Evolutionary conservation across 2,888 invertebrate species (phyloP), one percentile per base, ranked within the genome.

Genomic region (Mamestra brassicae): DNA sequence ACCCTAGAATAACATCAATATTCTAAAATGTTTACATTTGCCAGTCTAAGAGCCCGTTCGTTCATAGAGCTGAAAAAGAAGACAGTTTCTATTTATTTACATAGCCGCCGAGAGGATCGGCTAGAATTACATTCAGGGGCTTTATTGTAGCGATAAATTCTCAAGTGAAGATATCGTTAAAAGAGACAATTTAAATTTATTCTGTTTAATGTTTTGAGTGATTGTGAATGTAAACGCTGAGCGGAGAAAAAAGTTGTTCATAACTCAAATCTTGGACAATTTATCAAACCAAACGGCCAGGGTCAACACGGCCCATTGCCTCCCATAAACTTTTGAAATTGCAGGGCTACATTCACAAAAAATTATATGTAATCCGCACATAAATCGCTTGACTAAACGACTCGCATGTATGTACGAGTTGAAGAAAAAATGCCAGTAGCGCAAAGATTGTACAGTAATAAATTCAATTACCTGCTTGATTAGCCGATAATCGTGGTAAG

Each of bases 401-500:
- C 71, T 65, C 61, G 50, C 66, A 72, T 36, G 54, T 60, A 72
- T 36, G 54, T 60, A 68, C 47, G 45, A 64, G 26, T 64, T 70
- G n/a, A 58, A 71, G n/a, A 70, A 76, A 83, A 85, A 83, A 71
- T 65, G 17, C 71, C 57, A 79, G 62, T 62, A 76, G 45, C 47
- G 55, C 55, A 70, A 64, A 72, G 47, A 76, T 65, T 72, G 60
- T 62, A 68, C 36, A 50, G 67, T 79, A 79, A 81, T 76, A 57
- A 61, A 86, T 79, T 77, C 77, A 84, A 79, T 85, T 86, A 86
- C 69, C 71, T 77, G 71, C 50, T 63, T 78, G 75, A 81, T 81
- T 84, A 86, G 62, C 74, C 76, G 71, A 78, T 85, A 85, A 86
- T 84, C 71, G 68, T 57, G 15, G 58, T 66, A 66, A 71, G 42